Evolutionary conservation across 2,888 invertebrate species (phyloP).

Genomic region (Scaptomyza polygonia): DNA sequence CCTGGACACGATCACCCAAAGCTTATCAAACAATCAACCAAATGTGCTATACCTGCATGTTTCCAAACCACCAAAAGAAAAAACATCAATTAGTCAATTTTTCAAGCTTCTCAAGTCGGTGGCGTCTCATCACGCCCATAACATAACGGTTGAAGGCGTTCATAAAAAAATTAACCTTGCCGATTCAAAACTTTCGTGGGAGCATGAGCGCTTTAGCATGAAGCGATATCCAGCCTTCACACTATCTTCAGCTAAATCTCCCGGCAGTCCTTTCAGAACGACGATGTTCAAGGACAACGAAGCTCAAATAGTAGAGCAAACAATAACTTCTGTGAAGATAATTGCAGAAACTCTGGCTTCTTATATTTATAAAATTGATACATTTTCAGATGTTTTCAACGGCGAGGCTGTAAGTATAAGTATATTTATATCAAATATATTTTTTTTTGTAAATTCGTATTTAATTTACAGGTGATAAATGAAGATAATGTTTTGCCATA

Average conservation of each 20-base stretch:
- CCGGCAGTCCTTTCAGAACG: conserved; percentile 80
- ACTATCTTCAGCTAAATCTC: conserved; percentile 89
- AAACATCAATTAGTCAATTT: conserved; percentile 89
- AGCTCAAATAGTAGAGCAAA: conserved; percentile 63
- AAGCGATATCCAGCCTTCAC: conserved; percentile 96
- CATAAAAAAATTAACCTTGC: conserved; percentile 99
- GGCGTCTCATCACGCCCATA: conserved; percentile 84
- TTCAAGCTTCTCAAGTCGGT: conserved; percentile 87
- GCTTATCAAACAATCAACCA: conserved; percentile 81
- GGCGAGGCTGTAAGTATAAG: conserved; percentile 88
- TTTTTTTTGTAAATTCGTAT: conserved; percentile 2
- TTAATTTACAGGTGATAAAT: conserved; percentile 88
- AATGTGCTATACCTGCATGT: conserved; percentile 92
- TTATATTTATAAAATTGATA: conserved; percentile 90
- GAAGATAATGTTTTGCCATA: conserved; percentile 90
- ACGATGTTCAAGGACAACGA: conserved; percentile 82
- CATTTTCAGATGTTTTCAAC: conserved; percentile 88
- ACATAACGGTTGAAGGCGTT: conserved; percentile 87
- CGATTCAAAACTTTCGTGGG: conserved; percentile 95
- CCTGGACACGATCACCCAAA: conserved; percentile 91
- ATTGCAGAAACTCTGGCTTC: conserved; percentile 94
- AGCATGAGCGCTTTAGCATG: conserved; percentile 98
- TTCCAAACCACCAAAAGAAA: conserved; percentile 96
- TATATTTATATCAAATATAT: neutral
- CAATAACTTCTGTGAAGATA: conserved; percentile 87